Conservation (phyloP, 2,113 vertebrate genomes). For the Dicaeum eximium region DNA sequence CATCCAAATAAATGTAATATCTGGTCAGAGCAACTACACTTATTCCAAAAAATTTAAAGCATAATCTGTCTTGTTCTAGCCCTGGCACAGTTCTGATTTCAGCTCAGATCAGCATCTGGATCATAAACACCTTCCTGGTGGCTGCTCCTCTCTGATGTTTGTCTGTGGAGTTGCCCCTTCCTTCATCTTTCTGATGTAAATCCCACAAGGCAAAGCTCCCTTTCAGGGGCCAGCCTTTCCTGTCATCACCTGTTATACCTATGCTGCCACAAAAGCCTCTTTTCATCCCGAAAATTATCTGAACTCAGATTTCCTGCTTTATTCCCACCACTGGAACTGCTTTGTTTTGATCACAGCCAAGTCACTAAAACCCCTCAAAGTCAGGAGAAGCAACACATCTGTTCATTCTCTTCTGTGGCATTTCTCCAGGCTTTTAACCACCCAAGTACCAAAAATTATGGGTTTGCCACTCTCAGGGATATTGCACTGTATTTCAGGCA, state of each 20-base stretch:
- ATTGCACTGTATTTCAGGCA: neutral
- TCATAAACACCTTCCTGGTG: neutral
- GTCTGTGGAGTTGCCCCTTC: neutral
- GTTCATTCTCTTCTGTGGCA: neutral
- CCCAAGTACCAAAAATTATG: neutral
- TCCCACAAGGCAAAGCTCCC: neutral
- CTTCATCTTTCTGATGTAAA: neutral
- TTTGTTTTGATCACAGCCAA: neutral
- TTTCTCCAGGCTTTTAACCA: neutral
- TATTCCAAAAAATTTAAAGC: neutral
- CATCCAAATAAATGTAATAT: neutral
- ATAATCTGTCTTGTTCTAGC: neutral
- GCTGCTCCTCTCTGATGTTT: neutral
- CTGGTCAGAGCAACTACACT: neutral
- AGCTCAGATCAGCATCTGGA: neutral
- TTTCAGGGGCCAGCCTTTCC: rapidly evolving
- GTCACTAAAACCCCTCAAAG: neutral
- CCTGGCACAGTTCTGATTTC: neutral
- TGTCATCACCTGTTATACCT: neutral
- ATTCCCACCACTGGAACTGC: neutral
- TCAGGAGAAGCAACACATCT: neutral
- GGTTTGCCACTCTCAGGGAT: neutral
- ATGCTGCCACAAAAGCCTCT: neutral
- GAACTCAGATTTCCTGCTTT: neutral
- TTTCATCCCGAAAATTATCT: neutral